Evolutionary conservation across 1,140 invertebrate genomes (phyloP), one percentile per base, ranked within the genome.

Genomic region (Drosophila lini): DNA sequence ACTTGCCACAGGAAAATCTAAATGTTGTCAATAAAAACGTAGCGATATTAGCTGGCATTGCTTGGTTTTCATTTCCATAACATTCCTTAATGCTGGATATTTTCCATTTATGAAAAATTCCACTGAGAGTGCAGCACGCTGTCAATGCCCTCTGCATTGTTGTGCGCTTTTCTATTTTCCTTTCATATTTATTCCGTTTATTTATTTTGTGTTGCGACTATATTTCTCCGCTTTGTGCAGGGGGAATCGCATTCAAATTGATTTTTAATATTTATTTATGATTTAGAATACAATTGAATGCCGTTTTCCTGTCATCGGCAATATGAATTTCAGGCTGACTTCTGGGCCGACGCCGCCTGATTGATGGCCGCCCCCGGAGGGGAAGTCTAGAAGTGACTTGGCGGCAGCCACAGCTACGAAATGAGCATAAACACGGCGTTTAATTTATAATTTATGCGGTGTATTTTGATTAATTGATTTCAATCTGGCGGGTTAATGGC

Each of bases 391-490:
- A 36, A 69, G 28, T 65, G 47, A 67, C 40, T 68, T 28, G 61
- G 47, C 16, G 48, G 59, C 67, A 48, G 44, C 40, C 41, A 41
- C 42, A 55, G 19, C 36, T 40, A 4, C 73, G 36, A 60, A 58
- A 64, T 65, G 34, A 73, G 55, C 53, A 73, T 73, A 73, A 82
- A 65, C 70, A 77, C 45, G 22, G 59, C 76, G 73, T 86, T 88
- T 88, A 88, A 88, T 88, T 80, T 88, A 88, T 88, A 88, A 88
- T 88, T 88, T 83, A 89, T 88, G 84, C 68, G 74, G 73, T 68
- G 76, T 31, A 67, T 70, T 80, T 88, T 88, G 83, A 88, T 88
- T 88, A 88, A 89, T 88, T 83, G 84, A 80, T 74, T 64, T 89
- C 71, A 75, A 88, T 83, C 81, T 78, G 67, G 63, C 60, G 67